Conservation (phyloP, 2,888 invertebrate species). For the Spisula subtruncata region DNA sequence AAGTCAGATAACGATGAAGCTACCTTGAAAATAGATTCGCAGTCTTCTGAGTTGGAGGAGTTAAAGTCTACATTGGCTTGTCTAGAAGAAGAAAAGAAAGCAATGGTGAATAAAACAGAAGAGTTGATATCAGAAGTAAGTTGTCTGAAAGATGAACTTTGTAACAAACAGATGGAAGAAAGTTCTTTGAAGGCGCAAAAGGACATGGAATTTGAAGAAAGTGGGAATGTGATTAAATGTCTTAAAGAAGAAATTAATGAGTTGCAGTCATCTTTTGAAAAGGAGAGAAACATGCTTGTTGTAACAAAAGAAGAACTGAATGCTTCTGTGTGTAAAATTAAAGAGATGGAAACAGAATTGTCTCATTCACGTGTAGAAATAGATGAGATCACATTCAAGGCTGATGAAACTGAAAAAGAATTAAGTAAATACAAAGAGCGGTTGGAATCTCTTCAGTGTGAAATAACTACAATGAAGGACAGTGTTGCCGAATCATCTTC, state of each 20-base stretch:
- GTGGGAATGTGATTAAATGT: slow-evolving; percentile 33
- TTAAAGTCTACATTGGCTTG: slow-evolving; percentile 9
- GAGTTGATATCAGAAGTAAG: slow-evolving; percentile 18
- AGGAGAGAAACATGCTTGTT: slow-evolving; percentile 4
- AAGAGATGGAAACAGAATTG: slow-evolving; percentile 25
- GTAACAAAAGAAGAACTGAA: background rate
- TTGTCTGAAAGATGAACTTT: slow-evolving; percentile 34
- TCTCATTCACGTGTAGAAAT: slow-evolving; percentile 1
- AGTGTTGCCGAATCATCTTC: background rate
- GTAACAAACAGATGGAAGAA: slow-evolving; percentile 33
- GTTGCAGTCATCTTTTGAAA: slow-evolving; percentile 19
- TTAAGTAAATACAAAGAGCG: slow-evolving; percentile 27
- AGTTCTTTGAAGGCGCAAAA: slow-evolving; percentile 32
- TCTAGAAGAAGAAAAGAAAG: slow-evolving; percentile 36
- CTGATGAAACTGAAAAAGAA: slow-evolving; percentile 24
- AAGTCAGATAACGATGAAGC: background rate
- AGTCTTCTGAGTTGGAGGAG: slow-evolving; percentile 6
- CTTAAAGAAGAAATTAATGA: slow-evolving; percentile 31
- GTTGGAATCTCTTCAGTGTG: slow-evolving; percentile 10
- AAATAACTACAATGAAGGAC: slow-evolving; percentile 35
- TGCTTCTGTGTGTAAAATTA: background rate
- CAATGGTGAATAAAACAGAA: slow-evolving; percentile 8
- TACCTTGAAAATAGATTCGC: background rate
- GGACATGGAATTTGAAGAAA: slow-evolving; percentile 39
- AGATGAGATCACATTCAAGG: slow-evolving; percentile 4